phyloP scores from a whole-genome alignment of 1,140 invertebrate species.

The Bombyx mori region DNA sequence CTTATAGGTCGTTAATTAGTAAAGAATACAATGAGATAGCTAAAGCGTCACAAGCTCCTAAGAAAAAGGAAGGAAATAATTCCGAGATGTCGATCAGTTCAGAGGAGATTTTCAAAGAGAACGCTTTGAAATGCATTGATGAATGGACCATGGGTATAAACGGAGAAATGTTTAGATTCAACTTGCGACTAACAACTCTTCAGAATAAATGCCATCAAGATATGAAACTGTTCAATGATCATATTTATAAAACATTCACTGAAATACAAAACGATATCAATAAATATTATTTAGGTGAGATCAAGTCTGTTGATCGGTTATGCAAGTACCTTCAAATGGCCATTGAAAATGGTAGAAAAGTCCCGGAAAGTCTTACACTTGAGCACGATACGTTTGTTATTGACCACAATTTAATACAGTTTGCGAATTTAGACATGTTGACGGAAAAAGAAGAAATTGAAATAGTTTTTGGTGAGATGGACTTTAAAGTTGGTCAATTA shows the following conservation, averaged over 20 bases:
- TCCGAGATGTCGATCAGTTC: conserved; percentile 36
- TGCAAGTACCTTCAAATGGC: conserved; percentile 71
- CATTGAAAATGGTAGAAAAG: conserved; percentile 65
- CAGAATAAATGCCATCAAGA: conserved; percentile 51
- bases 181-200: conserved; percentile 56
- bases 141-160: conserved; percentile 72
- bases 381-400: conserved; percentile 63
- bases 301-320: conserved; percentile 69
- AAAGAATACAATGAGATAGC: conserved; percentile 51
- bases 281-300: conserved; percentile 69
- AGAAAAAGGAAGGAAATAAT: conserved; percentile 41
- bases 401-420: conserved; percentile 55
- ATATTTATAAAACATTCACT: conserved; percentile 54
- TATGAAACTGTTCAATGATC: conserved; percentile 58
- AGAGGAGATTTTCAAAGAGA: conserved; percentile 47
- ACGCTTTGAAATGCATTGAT: conserved; percentile 56
- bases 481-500: conserved; percentile 71
- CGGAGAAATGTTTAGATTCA: conserved; percentile 68
- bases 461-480: conserved; percentile 31
- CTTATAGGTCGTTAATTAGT: conserved; percentile 42
- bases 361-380: conserved; percentile 63
- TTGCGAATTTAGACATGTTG: conserved; percentile 12
- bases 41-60: conserved; percentile 34
- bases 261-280: conserved; percentile 61
- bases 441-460: conserved; percentile 23